These are phyloP conservation scores for Lepus americanus DNA, from an alignment of 2,113 vertebrate genomes.

Conservation along the genomic window DNA sequence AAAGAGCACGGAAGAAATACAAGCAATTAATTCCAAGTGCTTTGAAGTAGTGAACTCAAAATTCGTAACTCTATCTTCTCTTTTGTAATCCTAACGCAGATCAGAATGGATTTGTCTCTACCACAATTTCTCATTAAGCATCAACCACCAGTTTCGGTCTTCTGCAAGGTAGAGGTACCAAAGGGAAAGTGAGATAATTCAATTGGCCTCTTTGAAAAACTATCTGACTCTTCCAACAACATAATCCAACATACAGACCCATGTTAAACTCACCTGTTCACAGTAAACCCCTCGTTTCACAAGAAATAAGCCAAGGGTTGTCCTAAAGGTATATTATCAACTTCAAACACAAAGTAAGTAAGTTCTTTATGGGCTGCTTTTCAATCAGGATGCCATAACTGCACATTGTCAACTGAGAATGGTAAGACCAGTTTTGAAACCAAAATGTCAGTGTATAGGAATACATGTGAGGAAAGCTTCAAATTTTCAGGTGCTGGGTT, in stretches of 20 bases:
- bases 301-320: slow-evolving; percentile 7
- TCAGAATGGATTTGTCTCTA: not conserved
- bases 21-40: not conserved
- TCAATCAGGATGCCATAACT: not conserved
- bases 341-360: not conserved
- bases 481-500: not conserved
- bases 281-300: not conserved
- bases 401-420: not conserved
- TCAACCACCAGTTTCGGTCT: not conserved
- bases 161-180: not conserved
- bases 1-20: not conserved
- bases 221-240: not conserved
- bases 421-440: not conserved
- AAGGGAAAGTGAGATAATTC: not conserved
- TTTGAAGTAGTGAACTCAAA: not conserved
- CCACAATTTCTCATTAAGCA: not conserved
- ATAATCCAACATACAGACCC: not conserved
- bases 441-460: not conserved
- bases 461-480: not conserved
- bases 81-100: not conserved
- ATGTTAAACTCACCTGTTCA: not conserved
- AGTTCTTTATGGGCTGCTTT: not conserved
- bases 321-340: not conserved
- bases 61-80: not conserved
- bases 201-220: not conserved